phyloP scores from a whole-genome alignment of 2,888 invertebrate species.

The Elgonia sp. region DNA sequence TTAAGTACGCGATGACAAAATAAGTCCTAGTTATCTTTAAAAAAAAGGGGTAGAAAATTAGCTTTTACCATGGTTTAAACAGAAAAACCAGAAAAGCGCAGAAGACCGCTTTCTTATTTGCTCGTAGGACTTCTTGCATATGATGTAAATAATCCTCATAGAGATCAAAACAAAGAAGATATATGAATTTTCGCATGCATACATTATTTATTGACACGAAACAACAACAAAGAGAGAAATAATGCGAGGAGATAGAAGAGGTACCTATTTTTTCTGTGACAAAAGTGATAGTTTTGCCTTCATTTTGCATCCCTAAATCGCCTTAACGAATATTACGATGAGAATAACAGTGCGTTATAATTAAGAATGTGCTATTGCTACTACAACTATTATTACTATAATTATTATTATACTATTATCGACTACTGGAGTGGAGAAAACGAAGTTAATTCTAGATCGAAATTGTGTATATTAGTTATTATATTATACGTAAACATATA shows the following conservation, averaged over 20 bases:
- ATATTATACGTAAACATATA: slow-evolving; percentile 73
- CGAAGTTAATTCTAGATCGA: slow-evolving; percentile 78
- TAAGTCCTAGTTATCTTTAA: no score
- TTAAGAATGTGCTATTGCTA: slow-evolving; percentile 80
- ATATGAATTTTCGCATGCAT: slow-evolving; percentile 65
- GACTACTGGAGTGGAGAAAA: slow-evolving; percentile 74
- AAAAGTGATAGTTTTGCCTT: slow-evolving; percentile 83
- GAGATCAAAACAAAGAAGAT: slow-evolving; percentile 58
- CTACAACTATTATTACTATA: slow-evolving; percentile 76
- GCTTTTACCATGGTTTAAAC: no score
- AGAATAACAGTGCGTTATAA: slow-evolving; percentile 74
- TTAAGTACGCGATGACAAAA: no score
- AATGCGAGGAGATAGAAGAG: slow-evolving; percentile 73
- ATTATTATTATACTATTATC: slow-evolving; percentile 75
- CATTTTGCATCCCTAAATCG: slow-evolving; percentile 83
- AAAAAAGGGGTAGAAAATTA: no score
- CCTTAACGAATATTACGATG: slow-evolving; percentile 79
- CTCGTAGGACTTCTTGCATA: slow-evolving; percentile 78
- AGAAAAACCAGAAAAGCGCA: no score
- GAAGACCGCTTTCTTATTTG: slow-evolving; percentile 78
- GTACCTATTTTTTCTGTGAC: slow-evolving; percentile 77
- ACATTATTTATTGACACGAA: slow-evolving; percentile 71
- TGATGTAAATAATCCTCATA: slow-evolving; percentile 80
- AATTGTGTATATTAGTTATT: slow-evolving; percentile 78
- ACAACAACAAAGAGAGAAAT: slow-evolving; percentile 55